phyloP scores from a whole-genome alignment of 2,888 invertebrate species.

The Elegia similella region DNA sequence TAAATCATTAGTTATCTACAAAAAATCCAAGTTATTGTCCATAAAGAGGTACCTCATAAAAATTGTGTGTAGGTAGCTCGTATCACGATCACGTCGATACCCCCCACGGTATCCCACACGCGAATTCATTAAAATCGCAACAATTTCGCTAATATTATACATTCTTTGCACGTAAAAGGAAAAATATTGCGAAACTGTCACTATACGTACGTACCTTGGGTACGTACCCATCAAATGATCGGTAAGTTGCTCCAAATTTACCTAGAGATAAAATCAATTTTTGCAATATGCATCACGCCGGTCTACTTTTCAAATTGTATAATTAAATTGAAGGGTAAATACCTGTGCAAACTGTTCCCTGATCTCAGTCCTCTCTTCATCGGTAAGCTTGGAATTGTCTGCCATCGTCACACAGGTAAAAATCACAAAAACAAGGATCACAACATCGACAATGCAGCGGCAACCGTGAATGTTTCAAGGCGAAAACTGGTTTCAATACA shows the following conservation, averaged over 20 bases:
- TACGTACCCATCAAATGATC: neutral
- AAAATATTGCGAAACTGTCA: neutral
- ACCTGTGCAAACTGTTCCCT: conserved; percentile 89
- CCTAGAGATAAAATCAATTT: conserved; percentile 5
- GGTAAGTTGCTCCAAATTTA: neutral
- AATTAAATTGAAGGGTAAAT: conserved; percentile 47
- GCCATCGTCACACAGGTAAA: conserved; percentile 66
- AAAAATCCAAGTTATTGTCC: neutral
- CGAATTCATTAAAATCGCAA: neutral
- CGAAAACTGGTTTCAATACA: conserved; percentile 35
- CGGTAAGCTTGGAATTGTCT: conserved; percentile 81
- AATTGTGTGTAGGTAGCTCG: neutral
- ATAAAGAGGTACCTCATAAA: neutral
- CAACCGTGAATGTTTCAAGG: conserved; percentile 30
- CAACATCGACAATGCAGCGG: conserved; percentile 50
- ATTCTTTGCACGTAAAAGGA: neutral
- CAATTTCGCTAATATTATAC: neutral
- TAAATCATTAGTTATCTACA: too few species aligned
- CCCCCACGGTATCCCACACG: neutral
- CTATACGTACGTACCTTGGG: neutral
- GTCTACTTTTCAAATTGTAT: conserved; percentile 8
- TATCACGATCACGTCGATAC: neutral
- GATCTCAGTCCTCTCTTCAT: conserved; percentile 88
- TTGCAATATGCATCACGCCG: neutral
- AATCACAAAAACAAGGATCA: conserved; percentile 67